These are phyloP conservation scores for Zaprionus lineosus DNA, from an alignment of 2,888 invertebrate genomes.

Conservation along the genomic window DNA sequence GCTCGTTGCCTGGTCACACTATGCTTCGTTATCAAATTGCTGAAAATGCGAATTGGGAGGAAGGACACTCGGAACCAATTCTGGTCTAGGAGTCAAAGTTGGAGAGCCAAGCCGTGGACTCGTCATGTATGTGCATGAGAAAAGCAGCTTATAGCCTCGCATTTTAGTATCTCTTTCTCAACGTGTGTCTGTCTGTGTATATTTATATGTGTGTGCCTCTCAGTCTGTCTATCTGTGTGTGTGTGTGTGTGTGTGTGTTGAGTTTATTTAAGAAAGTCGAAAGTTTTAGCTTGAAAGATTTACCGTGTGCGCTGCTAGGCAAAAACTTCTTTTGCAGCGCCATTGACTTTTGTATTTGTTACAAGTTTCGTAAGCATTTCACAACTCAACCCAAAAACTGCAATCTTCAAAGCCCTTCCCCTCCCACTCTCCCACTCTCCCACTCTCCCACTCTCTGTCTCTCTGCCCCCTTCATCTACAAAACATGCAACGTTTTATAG, in stretches of 20 bases:
- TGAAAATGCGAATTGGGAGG: constrained; percentile 55
- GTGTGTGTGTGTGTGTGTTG: constrained; percentile 41
- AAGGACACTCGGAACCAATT: constrained; percentile 55
- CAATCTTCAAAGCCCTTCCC: constrained; percentile 29
- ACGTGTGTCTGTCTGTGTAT: constrained; percentile 27
- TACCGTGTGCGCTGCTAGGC: constrained; percentile 72
- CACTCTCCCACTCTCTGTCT: neutral
- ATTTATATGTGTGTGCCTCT: constrained; percentile 10
- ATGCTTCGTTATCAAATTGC: constrained; percentile 70
- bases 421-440: neutral
- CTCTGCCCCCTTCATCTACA: neutral
- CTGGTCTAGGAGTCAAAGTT: constrained; percentile 35
- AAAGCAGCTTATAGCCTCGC: constrained; percentile 65
- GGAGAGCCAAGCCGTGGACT: constrained; percentile 44
- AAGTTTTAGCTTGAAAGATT: constrained; percentile 77
- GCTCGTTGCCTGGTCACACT: constrained; percentile 37
- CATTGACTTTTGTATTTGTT: constrained; percentile 77
- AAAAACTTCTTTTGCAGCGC: constrained; percentile 77
- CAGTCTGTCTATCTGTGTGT: constrained; percentile 12
- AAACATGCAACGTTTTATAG: neutral
- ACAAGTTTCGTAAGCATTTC: constrained; percentile 61
- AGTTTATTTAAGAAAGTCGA: constrained; percentile 77
- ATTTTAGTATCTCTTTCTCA: constrained; percentile 46
- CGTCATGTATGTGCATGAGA: constrained; percentile 64
- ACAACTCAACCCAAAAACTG: constrained; percentile 51